Base-by-base conservation (phyloP, 2,113 vertebrate genomes). In the Haplotaxodon microlepis region DNA sequence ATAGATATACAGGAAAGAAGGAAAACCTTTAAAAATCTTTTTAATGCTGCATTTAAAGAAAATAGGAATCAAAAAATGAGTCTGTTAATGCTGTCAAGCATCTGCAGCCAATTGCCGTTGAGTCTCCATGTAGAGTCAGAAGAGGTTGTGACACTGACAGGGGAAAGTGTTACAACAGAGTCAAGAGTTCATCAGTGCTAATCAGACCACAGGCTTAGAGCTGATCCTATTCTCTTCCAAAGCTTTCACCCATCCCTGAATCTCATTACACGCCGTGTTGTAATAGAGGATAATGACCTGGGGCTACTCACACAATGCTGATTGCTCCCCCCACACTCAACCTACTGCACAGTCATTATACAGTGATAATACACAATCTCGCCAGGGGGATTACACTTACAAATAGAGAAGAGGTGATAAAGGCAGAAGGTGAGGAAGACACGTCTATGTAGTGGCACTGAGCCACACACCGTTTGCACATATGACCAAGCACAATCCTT, bases 171-270 rank as follows among this genome's bases (percentile, higher is more conserved):
- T 90, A 92, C 88, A 92, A 90, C 91, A 56, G 89, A 94, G 94
- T 94, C 94, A 95, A 95, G 92, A 94, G 94, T 94, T 96, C 94
- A 94, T 94, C 92, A 92, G 92, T 79, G 93, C 92, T 96, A 95
- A 96, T 96, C 94, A 95, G 92, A 93, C 92, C 93, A 87, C 78
- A 69, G 92, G 90, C 93, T 94, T 92, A 89, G 66, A 91, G 89
- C 89, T 93, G 94, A 94, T 94, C 92, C 93, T 85, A 92, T 95
- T 92, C 94, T 95, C 94, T 94, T 88, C 92, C 88, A 66, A 86
- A 90, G 92, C 92, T 92, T 93, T 90, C 92, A 90, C 90, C 89
- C 93, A 91, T 90, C 91, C 92, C 89, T 91, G 94, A 95, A 94
- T 96, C 96, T 95, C 94, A 96, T 96, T 96, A 94, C 91, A 91